phyloP scores from a whole-genome alignment of 2,888 invertebrate species.

The Schizotus pectinicornis region DNA sequence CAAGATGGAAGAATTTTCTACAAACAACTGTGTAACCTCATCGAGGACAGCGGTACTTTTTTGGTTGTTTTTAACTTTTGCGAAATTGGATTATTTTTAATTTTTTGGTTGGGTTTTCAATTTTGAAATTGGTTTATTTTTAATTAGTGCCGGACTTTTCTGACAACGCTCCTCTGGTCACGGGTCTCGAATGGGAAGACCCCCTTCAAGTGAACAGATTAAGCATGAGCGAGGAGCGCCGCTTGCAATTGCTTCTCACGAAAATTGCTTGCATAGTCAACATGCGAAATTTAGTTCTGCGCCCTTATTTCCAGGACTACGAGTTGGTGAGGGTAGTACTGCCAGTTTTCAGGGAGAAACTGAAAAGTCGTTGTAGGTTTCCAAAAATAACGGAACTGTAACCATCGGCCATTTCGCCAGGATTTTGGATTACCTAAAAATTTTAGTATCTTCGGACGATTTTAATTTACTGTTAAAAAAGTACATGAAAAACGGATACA shows the following conservation, averaged over 20 bases:
- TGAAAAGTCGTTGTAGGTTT: neutral
- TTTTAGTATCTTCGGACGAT: conserved; percentile 73
- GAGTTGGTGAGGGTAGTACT: conserved; percentile 62
- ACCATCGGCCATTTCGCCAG: conserved; percentile 80
- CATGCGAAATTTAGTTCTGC: conserved; percentile 67
- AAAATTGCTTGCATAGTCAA: conserved; percentile 71
- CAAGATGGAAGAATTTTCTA: conserved; percentile 80
- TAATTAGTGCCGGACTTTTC: conserved; percentile 57
- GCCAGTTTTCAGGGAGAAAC: neutral
- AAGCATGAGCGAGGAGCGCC: conserved; percentile 70
- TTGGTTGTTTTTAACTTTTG: neutral
- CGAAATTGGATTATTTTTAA: conserved; percentile 2
- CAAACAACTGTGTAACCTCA: conserved; percentile 75
- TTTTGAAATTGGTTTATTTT: conserved; percentile 2
- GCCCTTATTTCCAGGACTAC: conserved; percentile 78
- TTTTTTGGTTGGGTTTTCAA: neutral
- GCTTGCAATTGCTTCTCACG: conserved; percentile 71
- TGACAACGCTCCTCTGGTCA: conserved; percentile 59
- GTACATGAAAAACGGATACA: conserved; percentile 77
- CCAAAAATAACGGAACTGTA: conserved; percentile 72
- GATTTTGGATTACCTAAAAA: conserved; percentile 73
- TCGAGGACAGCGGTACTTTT: conserved; percentile 69
- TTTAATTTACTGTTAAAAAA: conserved; percentile 75
- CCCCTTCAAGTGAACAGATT: conserved; percentile 71
- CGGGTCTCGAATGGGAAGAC: conserved; percentile 72